A percentile compares a stretch with the other conserved stretches of the same genome.
These are phyloP conservation scores for Sipunculus nudus DNA, from an alignment of 2,888 invertebrate genomes.

Conservation along the genomic window DNA sequence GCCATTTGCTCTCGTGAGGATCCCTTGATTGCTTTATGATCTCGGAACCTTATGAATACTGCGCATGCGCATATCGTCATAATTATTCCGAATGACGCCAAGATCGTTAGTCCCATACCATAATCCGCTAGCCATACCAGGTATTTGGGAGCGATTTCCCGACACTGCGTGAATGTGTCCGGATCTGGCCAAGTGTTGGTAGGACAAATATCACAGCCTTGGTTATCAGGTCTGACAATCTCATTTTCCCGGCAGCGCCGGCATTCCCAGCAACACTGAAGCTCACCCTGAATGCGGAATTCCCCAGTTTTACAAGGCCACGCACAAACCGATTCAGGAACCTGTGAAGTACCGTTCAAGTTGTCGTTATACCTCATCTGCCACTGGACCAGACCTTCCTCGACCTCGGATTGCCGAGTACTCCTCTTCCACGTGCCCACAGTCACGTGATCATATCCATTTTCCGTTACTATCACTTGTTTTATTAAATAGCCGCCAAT, in stretches of 20 bases:
- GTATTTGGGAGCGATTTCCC: conserved; percentile 16
- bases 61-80: background rate
- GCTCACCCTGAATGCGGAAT: too few relatives aligned
- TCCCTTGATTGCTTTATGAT: conserved; percentile 25
- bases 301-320: too few relatives aligned
- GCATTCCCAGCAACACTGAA: conserved; percentile 41
- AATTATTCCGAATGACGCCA: conserved; percentile 16
- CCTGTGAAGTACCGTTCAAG: background rate
- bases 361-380: background rate
- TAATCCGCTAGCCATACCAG: conserved; percentile 3
- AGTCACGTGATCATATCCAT: background rate
- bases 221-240: conserved; percentile 14
- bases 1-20: conserved; percentile 25
- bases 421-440: conserved; percentile 1
- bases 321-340: too few relatives aligned
- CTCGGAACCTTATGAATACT: conserved; percentile 1
- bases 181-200: conserved; percentile 24
- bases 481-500: conserved; percentile 43
- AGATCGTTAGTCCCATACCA: conserved; percentile 2
- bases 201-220: conserved; percentile 32
- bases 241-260: conserved; percentile 30
- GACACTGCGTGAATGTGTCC: background rate
- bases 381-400: background rate
- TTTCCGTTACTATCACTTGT: conserved; percentile 35
- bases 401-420: background rate